phyloP scores from a whole-genome alignment of 2,797 vertebrate genomes.

The Pangasius djambal region DNA sequence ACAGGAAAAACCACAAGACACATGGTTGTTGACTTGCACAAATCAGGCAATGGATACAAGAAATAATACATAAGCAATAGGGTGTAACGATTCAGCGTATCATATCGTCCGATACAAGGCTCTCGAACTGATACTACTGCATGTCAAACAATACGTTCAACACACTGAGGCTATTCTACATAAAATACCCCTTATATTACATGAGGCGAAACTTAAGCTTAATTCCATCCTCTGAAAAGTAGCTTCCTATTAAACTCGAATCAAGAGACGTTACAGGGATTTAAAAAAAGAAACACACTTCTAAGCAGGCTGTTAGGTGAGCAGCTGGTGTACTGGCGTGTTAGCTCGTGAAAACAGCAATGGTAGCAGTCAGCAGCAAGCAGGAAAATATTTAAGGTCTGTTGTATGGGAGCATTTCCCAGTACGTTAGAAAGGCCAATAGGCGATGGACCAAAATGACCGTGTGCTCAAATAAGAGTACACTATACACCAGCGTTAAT shows the following conservation, averaged over 20 bases:
- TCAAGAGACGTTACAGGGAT: not conserved
- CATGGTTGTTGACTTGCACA: not conserved
- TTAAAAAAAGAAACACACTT: not conserved
- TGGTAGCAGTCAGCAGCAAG: no score
- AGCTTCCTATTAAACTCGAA: not conserved
- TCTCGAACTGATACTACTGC: not conserved
- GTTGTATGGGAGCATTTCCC: no score
- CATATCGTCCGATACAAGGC: not conserved
- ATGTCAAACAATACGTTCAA: not conserved
- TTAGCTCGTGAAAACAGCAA: no score
- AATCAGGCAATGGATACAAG: not conserved
- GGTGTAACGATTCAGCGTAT: not conserved
- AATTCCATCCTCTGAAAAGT: not conserved
- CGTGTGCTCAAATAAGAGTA: no score
- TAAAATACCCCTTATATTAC: not conserved
- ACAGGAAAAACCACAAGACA: not conserved
- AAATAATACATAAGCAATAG: not conserved
- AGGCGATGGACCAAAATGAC: no score
- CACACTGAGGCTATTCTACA: not conserved
- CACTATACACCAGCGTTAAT: no score
- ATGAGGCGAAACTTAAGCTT: not conserved
- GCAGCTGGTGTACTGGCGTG: not conserved
- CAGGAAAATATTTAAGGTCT: not conserved
- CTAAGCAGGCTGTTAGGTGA: not conserved
- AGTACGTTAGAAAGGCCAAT: no score